Evolutionary conservation across 2,113 vertebrate species (phyloP), one percentile per base, ranked within the genome.

Genomic region (Seriola dumerili): DNA sequence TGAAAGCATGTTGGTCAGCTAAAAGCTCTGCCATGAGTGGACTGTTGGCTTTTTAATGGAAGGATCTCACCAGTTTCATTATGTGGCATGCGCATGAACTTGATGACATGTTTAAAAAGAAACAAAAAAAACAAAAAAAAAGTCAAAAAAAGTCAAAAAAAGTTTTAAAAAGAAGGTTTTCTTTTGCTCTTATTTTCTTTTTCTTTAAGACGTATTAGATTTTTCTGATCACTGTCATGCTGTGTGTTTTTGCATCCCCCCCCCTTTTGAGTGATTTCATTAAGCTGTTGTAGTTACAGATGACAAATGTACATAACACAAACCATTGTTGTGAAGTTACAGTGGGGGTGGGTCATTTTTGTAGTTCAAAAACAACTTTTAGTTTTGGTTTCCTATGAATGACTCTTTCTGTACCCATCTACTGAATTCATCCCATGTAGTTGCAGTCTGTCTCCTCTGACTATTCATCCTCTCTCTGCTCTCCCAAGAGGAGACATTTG

Each of bases 51-150:
- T 85, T 88, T 82, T 83, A 72, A 83, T 61, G 72, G 91, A 96
- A 91, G 90, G 92, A 96, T 95, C 94, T 96, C 94, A 92, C 93
- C 93, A 86, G 91, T 94, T 93, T 95, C 94, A 83, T 88, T 89
- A 76, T 89, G 92, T 76, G 93, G 95, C 95, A 94, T 95, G 92
- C 88, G 88, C 96, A 93, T 94, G 93, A 95, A 94, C 91, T 96
- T 94, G 91, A 93, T 94, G 91, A 92, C 86, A 91, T 93, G 80
- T 94, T 84, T 90, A 77, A 93, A 90, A 83, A 85, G 58, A 72
- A 52, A 67, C 62, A 48, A 83, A 25, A 57, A 19, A 64, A 62
- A 48, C 64, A 8, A 54, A 88, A 32, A 62, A 34, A 50, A 54
- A 21, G 50, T 11, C 50, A 40, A 72, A 71, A 11, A 63, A 88